A percentile compares a stretch with the other conserved stretches of the same genome.
These are phyloP conservation scores for Spheniscus humboldti DNA, from an alignment of 2,797 vertebrate genomes.

Conservation along the genomic window DNA sequence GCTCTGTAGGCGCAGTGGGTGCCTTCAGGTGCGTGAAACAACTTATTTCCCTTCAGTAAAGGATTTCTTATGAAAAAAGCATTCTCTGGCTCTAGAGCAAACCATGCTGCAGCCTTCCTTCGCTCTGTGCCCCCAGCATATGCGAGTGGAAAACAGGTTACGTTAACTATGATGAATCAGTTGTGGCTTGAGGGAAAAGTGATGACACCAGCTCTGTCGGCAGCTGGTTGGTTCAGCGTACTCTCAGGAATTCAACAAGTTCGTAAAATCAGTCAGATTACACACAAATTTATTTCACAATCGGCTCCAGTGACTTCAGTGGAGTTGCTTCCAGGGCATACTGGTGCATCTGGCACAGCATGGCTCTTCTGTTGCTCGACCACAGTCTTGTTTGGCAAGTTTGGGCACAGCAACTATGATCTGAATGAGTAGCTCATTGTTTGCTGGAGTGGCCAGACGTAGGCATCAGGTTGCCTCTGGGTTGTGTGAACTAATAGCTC, in stretches of 20 bases:
- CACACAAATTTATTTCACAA: not conserved
- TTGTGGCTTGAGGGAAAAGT: not conserved
- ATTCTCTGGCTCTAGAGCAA: not conserved
- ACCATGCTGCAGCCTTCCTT: not conserved
- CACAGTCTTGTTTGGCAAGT: not conserved
- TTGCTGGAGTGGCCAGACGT: not conserved
- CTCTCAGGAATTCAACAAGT: not conserved
- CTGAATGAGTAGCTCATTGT: constrained; percentile 29
- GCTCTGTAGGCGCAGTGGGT: not conserved
- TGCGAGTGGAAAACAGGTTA: not conserved
- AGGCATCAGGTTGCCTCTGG: constrained; percentile 29
- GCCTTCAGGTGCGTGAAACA: not conserved
- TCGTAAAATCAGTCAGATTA: not conserved
- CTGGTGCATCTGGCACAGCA: not conserved
- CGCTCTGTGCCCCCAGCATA: not conserved
- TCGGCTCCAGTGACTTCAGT: not conserved
- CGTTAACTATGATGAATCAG: not conserved
- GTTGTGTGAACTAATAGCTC: constrained; percentile 4
- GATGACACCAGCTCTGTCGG: constrained; percentile 18
- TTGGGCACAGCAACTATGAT: not conserved
- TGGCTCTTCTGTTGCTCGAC: not conserved
- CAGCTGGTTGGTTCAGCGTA: not conserved
- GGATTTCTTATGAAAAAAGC: not conserved
- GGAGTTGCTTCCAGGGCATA: not conserved
- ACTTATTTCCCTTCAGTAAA: not conserved